These are phyloP conservation scores for Heliconius sara DNA, from an alignment of 2,888 invertebrate genomes.

Conservation along the genomic window DNA sequence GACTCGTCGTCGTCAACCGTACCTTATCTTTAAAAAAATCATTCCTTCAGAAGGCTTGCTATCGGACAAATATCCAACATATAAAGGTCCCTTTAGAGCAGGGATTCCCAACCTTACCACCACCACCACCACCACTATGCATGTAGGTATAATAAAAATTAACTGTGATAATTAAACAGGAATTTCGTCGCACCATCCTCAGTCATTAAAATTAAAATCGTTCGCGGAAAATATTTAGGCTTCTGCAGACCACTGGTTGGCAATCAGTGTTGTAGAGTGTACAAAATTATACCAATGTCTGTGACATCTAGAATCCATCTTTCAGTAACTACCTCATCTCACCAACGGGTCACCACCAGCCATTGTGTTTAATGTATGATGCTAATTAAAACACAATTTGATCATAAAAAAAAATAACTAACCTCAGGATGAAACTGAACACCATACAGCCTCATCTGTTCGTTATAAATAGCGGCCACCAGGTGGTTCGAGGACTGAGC, in stretches of 20 bases:
- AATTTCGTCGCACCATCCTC: too few relatives aligned
- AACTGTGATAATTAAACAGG: too few relatives aligned
- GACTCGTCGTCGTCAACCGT: too few relatives aligned
- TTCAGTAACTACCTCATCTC: background rate
- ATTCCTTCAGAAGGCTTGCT: background rate
- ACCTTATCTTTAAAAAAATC: too few relatives aligned
- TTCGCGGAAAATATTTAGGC: too few relatives aligned
- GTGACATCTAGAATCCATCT: background rate
- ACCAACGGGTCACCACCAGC: too few relatives aligned
- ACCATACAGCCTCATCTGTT: slow-evolving; percentile 94
- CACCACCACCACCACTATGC: too few relatives aligned
- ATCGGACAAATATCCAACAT: background rate
- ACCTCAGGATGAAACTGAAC: slow-evolving; percentile 99
- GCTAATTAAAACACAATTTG: background rate
- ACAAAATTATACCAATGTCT: background rate
- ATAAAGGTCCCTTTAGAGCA: background rate
- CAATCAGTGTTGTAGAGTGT: background rate
- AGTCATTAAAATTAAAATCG: too few relatives aligned
- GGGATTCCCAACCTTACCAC: too few relatives aligned
- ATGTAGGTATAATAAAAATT: too few relatives aligned
- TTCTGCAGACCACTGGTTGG: too few relatives aligned
- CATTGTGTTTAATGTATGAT: too few relatives aligned
- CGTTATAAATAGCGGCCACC: slow-evolving; percentile 95
- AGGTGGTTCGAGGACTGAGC: slow-evolving; percentile 92
- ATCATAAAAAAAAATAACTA: slow-evolving; percentile 26